Evolutionary conservation across 2,888 invertebrate genomes (phyloP), one percentile per base, ranked within the genome.

Genomic region (Caenorhabditis sulstoni): DNA sequence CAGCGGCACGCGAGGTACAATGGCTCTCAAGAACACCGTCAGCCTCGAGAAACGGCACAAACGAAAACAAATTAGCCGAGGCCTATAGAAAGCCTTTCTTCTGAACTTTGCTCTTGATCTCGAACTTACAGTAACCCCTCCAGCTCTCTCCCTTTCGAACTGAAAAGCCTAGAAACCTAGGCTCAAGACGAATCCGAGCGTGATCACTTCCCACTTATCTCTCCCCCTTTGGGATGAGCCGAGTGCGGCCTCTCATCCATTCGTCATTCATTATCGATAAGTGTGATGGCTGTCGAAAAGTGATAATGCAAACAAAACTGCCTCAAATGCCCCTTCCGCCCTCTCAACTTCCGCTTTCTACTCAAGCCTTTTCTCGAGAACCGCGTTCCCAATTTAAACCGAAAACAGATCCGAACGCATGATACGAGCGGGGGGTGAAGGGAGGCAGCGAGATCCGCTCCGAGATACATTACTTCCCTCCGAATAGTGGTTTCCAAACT

Each of bases 241-340:
- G 14, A 3, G 11, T 8, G 52, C 29, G 23, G n/a, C n/a, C 23
- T 23, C 52, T 5, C 18, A 18, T 59, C 45, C 64, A 44, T 64
- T 53, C 52, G 52, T 64, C 44, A 53, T 55, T 55, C 47, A 65
- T 65, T 66, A 66, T 66, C 55, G 57, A 57, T 57, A 41, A 39
- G 57, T 57, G 57, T 57, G 57, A 55, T 57, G 41, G 41, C 57
- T 66, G 67, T 67, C 67, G 67, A 58, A 67, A 67, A 67, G 67
- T 67, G 67, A 67, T 58, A 67, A 67, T 18, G 58, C 58, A 67
- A 61, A 61, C 53, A 61, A 55, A 23, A 14, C 4, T n/a, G n/a
- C n/a, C n/a, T n/a, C n/a, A 18, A 35, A 22, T 41, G 58, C 29
- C 37, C 67, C 37, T 29, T 12, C n/a, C 37, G 44, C 47, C n/a